Base-by-base conservation (phyloP, 2,797 vertebrate species). In the Acropternis orthonyx region DNA sequence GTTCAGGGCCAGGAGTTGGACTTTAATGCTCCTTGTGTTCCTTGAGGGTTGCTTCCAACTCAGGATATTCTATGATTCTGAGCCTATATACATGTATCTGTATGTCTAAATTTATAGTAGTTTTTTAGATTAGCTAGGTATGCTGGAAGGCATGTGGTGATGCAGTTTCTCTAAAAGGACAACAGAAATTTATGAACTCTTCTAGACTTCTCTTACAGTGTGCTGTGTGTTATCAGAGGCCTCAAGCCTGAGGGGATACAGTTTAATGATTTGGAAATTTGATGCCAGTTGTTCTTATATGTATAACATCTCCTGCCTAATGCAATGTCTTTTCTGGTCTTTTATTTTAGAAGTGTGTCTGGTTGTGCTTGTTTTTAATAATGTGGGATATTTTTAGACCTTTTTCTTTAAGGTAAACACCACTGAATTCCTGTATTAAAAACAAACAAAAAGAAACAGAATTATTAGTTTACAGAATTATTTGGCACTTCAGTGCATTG, bases 21-120 rank as follows among this genome's bases (percentile, higher is more conserved):
- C 44, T 78, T 65, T 0, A 6, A 7, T 58, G 24, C 46, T 71
- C 37, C 12, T 20, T 34, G 12, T 63, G 37, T 12, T 37, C 37
- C 37, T 37, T 37, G 37, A 37, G 72, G 10, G 24, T 22, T 17
- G 24, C 27, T 63, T 63, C 14, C 51, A n/a, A 7, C 12, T 65
- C n/a, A 34, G n/a, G n/a, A 14, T 19, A 16, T 30, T 39, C 28
- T 77, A 0, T 65, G 43, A 34, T 39, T 69, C 37, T 34, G 6
- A 44, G 3, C 20, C 51, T 73, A 0, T 49, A 14, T 63, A 4
- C 3, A 9, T 54, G 1, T 26, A 32, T 44, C 4, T 39, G 6
- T 43, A 11, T 73, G 7, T 68, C 15, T 73, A 65, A 39, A 30
- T 22, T 48, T 44, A 51, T 39, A 51, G 8, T 12, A 0, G 36